Evolutionary conservation across 2,797 vertebrate genomes (phyloP), one percentile per base, ranked within the genome.

Genomic region (Microctenopoma lineatum): DNA sequence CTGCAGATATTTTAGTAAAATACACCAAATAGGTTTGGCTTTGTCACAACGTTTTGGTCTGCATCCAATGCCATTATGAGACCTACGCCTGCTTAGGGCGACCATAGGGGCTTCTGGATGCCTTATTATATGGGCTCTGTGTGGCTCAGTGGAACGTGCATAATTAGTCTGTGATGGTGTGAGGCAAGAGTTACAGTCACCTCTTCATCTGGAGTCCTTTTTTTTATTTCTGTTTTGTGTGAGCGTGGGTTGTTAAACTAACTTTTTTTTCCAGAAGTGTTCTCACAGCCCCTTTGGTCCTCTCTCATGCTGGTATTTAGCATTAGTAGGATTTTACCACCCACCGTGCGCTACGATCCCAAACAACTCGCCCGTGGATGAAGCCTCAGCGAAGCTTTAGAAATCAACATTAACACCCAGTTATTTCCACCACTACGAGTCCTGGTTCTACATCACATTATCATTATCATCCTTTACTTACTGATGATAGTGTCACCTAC

Each of bases 1-100:
- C 93, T 93, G 81, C 86, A 88, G 93, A 82, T 68, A 59, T 53
- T 55, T 71, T 5, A 55, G 57, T 44, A 77, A 75, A 91, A 80
- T 80, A 75, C 89, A 89, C 53, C 77, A 25, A 25, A 39, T 11
- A 34, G 2, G 38, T 48, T 69, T 38, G 21, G 4, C 39, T 46
- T 56, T 62, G 70, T 71, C 26, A 41, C 7, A 61, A 11, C 15
- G 27, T 32, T 15, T 74, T 27, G 46, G 21, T 41, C 7, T n/a
- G 59, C 4, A 12, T 1, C 2, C 45, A 21, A 41, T 52, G 7
- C n/a, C 0, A 44, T 48, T 9, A 44, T 36, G 36, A 38, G 36
- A 38, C 11, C 36, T 12, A 11, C 3, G 21, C 3, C 7, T 38
- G 5, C 12, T 36, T 15, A 11, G 9, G 57, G n/a, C n/a, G n/a